Evolutionary conservation across 2,797 vertebrate species (phyloP).

Genomic region (Enteromius paludinosus): DNA sequence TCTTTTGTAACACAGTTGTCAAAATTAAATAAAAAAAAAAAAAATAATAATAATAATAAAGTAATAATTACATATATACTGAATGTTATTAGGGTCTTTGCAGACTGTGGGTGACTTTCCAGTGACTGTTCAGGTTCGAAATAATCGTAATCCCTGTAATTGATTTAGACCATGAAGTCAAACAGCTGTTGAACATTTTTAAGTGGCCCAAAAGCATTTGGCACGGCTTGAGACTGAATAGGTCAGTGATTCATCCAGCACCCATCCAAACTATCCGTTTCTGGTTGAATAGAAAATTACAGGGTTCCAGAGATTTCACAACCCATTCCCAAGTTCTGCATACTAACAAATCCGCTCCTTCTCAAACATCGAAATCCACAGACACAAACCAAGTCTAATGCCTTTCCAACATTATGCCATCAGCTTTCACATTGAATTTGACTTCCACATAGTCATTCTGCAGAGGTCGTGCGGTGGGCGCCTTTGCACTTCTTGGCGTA

Average conservation of each 20-base stretch:
- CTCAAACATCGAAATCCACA: neutral
- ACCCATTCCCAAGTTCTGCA: neutral
- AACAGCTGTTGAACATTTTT: constrained; percentile 30
- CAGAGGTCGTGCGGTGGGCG: neutral
- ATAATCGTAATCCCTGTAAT: neutral
- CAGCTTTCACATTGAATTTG: neutral
- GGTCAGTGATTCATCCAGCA: constrained; percentile 29
- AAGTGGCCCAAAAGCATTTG: neutral
- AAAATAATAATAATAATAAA: too few relatives aligned
- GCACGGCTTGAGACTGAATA: neutral
- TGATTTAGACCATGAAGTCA: constrained; percentile 11
- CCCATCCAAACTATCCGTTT: neutral
- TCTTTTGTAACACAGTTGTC: neutral
- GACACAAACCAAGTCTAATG: neutral
- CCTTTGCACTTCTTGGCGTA: neutral
- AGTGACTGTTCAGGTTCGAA: neutral
- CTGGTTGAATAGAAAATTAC: constrained; percentile 13
- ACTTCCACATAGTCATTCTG: neutral
- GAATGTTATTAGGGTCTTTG: neutral
- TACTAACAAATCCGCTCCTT: neutral
- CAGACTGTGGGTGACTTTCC: neutral
- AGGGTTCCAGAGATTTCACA: constrained; percentile 27
- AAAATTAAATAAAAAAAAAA: neutral
- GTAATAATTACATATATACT: too few relatives aligned
- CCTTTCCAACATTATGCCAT: neutral